phyloP scores from a whole-genome alignment of 1,140 invertebrate species.

The Diprion similis region DNA sequence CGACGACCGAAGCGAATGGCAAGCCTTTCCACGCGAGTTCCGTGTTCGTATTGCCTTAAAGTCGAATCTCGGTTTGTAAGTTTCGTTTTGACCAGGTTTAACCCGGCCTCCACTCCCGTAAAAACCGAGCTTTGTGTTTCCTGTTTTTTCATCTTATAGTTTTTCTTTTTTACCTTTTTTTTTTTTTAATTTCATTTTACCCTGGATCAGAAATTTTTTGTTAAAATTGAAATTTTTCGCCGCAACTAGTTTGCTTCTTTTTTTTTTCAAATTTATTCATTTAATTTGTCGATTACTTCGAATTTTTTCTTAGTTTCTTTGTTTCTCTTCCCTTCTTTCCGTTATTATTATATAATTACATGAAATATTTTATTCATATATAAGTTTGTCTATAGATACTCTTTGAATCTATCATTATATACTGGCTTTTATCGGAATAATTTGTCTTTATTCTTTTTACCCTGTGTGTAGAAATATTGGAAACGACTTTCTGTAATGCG shows the following conservation, averaged over 20 bases:
- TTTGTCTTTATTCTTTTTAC: constrained; percentile 2
- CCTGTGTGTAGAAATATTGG: constrained; percentile 5
- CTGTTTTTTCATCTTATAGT: constrained; percentile 20
- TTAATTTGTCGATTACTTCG: neutral
- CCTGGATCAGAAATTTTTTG: constrained; percentile 56
- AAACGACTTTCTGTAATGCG: neutral
- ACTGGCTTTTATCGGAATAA: neutral
- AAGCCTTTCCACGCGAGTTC: constrained; percentile 41
- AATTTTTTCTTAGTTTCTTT: constrained; percentile 2
- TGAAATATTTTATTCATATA: constrained; percentile 47
- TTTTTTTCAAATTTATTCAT: constrained; percentile 16
- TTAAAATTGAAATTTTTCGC: constrained; percentile 48
- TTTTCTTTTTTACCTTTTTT: constrained; percentile 16
- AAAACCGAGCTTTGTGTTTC: constrained; percentile 29
- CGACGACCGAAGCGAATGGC: constrained; percentile 3
- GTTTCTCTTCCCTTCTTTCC: constrained; percentile 32
- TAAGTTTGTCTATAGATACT: constrained; percentile 24
- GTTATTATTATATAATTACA: constrained; percentile 47
- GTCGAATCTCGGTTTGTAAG: constrained; percentile 54
- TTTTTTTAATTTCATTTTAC: constrained; percentile 39
- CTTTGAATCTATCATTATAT: neutral
- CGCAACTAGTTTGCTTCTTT: constrained; percentile 34
- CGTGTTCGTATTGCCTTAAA: constrained; percentile 59
- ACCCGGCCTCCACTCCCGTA: constrained; percentile 28
- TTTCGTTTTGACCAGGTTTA: constrained; percentile 27